Evolutionary conservation across 2,888 invertebrate genomes (phyloP).

Genomic region (Gymnosoma rotundatum): DNA sequence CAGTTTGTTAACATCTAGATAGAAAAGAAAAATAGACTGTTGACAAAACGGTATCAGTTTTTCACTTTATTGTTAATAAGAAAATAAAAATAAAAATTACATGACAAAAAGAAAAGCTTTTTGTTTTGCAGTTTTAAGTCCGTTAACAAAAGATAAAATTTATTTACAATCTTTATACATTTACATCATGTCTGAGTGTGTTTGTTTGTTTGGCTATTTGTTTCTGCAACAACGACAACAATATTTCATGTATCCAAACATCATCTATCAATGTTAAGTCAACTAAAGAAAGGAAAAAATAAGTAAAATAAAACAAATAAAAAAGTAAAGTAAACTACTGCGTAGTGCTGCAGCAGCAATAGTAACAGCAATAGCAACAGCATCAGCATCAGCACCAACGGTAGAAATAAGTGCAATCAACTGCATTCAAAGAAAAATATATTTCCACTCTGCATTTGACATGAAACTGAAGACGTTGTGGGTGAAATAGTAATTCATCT

Average conservation of each 20-base stretch:
- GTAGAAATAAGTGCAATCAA: constrained; percentile 29
- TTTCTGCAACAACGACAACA: constrained; percentile 44
- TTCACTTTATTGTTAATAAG: constrained; percentile 27
- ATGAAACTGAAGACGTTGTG: constrained; percentile 45
- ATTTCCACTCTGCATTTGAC: constrained; percentile 48
- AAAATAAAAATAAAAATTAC: constrained; percentile 6
- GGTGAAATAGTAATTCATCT: constrained; percentile 51
- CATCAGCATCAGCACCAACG: not conserved
- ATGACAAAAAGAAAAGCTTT: constrained; percentile 27
- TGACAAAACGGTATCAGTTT: constrained; percentile 69
- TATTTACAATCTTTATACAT: constrained; percentile 42
- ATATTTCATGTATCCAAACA: constrained; percentile 65
- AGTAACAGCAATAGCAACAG: not conserved
- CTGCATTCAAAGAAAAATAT: constrained; percentile 28
- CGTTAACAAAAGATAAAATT: constrained; percentile 48
- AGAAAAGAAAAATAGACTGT: constrained; percentile 28
- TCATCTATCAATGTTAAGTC: constrained; percentile 65
- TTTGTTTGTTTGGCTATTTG: constrained; percentile 33
- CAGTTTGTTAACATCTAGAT: constrained; percentile 6
- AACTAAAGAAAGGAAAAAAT: constrained; percentile 34
- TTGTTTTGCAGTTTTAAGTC: constrained; percentile 6
- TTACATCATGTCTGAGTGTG: constrained; percentile 22
- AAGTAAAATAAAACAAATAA: not conserved
- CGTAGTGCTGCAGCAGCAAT: constrained; percentile 24
- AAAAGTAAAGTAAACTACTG: constrained; percentile 48